Conservation (phyloP, 2,797 vertebrate species). For the Sphaeramia orbicularis region DNA sequence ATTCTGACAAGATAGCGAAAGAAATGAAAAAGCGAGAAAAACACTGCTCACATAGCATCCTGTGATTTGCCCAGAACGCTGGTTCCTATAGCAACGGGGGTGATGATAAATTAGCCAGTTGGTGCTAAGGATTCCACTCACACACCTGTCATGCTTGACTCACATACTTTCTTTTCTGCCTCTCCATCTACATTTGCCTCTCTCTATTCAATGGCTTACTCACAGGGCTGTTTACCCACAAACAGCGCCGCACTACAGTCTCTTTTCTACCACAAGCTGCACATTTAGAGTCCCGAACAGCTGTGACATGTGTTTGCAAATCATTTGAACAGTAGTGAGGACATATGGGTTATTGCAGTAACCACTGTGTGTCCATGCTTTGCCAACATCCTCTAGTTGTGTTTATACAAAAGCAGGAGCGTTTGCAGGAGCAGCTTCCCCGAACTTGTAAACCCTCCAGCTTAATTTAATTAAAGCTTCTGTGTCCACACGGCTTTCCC, state of each 20-base stretch:
- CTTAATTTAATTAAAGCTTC: conserved; percentile 70
- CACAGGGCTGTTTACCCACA: conserved; percentile 8
- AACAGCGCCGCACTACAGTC: neutral
- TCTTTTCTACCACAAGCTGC: conserved; percentile 1
- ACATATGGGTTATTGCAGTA: conserved; percentile 29
- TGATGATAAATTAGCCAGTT: conserved; percentile 89
- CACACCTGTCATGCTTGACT: conserved; percentile 81
- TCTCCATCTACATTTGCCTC: conserved; percentile 36
- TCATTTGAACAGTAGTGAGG: conserved; percentile 12
- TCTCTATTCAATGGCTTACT: conserved; percentile 15
- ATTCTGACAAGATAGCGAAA: conserved; percentile 50
- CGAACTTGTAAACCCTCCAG: conserved; percentile 56
- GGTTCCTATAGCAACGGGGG: conserved; percentile 88
- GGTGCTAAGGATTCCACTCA: conserved; percentile 84
- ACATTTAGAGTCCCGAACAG: neutral
- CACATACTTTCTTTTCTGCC: conserved; percentile 33
- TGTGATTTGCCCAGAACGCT: conserved; percentile 81
- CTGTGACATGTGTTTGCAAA: conserved; percentile 14
- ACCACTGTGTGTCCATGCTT: conserved; percentile 11
- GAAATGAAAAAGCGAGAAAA: conserved; percentile 66
- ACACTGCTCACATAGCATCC: conserved; percentile 81
- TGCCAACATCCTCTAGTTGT: conserved; percentile 13
- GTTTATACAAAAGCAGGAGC: conserved; percentile 38
- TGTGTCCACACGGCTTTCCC: conserved; percentile 46
- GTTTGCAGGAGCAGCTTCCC: conserved; percentile 38